A percentile compares a stretch with the other conserved stretches of the same genome.
Evolutionary conservation across 2,888 invertebrate species (phyloP).

Genomic region (Perithous albicinctus): DNA sequence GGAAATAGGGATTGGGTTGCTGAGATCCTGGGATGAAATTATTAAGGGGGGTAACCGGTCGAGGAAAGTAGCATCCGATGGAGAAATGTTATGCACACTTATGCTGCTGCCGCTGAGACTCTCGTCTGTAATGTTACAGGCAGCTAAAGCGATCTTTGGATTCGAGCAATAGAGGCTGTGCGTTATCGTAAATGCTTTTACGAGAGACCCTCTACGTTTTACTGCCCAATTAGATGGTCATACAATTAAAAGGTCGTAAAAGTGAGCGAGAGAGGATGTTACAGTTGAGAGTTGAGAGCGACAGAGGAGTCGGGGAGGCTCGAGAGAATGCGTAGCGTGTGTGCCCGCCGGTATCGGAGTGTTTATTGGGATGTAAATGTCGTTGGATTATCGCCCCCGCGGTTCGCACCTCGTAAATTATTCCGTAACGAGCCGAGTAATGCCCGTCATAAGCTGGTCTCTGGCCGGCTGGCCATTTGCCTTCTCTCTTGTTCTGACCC

Average conservation of each 20-base stretch:
- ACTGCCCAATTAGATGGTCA: constrained; percentile 81
- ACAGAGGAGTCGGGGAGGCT: constrained; percentile 27
- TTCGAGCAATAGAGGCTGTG: constrained; percentile 55
- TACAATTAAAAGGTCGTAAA: constrained; percentile 84
- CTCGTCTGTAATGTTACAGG: not conserved
- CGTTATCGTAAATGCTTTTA: constrained; percentile 81
- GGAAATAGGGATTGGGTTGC: constrained; percentile 21
- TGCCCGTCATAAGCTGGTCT: constrained; percentile 83
- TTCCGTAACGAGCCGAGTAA: constrained; percentile 84
- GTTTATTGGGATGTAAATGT: constrained; percentile 85
- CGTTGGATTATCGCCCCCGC: constrained; percentile 85
- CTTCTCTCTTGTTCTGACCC: constrained; percentile 68
- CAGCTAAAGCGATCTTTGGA: constrained; percentile 51
- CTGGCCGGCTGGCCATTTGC: constrained; percentile 78
- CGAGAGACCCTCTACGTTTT: constrained; percentile 79
- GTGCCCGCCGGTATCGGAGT: constrained; percentile 75
- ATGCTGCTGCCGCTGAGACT: not conserved
- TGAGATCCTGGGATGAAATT: constrained; percentile 14
- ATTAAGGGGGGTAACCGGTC: constrained; percentile 38
- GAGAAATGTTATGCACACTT: constrained; percentile 12
- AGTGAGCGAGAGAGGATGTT: constrained; percentile 70
- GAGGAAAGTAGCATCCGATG: not conserved
- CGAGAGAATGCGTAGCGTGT: constrained; percentile 65
- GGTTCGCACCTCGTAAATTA: constrained; percentile 85
- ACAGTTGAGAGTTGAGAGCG: constrained; percentile 22